phyloP scores from a whole-genome alignment of 2,797 vertebrate genomes.

The Scarus forsteni region DNA sequence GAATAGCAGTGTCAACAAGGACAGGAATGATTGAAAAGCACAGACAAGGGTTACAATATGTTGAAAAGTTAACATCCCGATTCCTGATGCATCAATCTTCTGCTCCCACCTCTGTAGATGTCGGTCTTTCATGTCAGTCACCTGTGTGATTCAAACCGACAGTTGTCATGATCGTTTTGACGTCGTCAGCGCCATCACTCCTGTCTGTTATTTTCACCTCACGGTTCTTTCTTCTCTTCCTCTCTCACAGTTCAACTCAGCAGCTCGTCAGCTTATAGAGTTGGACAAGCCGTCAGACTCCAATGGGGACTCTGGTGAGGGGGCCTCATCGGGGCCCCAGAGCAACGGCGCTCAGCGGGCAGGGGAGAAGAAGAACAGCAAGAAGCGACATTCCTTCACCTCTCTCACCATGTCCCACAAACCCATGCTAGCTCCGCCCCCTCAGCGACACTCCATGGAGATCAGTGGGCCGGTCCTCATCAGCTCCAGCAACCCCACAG shows the following conservation, averaged over 20 bases:
- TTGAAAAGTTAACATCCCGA: too few species aligned
- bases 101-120: conserved; percentile 9
- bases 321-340: conserved; percentile 86
- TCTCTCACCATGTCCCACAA: conserved; percentile 99
- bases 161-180: conserved; percentile 50
- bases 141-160: conserved; percentile 37
- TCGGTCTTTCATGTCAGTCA: conserved; percentile 12
- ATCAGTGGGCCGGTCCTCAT: conserved; percentile 99
- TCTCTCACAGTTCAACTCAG: conserved; percentile 91
- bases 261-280: conserved; percentile 96
- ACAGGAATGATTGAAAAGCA: too few species aligned
- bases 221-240: conserved; percentile 19
- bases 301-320: conserved; percentile 88
- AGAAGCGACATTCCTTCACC: conserved; percentile 98
- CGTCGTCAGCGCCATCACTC: conserved; percentile 7
- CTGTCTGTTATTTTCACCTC: conserved; percentile 35
- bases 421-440: conserved; percentile 90
- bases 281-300: conserved; percentile 92
- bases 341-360: conserved; percentile 88
- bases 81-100: not conserved
- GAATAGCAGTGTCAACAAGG: too few species aligned
- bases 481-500: conserved; percentile 98
- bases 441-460: conserved; percentile 99
- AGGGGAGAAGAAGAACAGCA: conserved; percentile 98
- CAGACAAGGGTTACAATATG: too few species aligned